Evolutionary conservation across 2,888 invertebrate species (phyloP).

Genomic region (Ormyrus nitidulus): DNA sequence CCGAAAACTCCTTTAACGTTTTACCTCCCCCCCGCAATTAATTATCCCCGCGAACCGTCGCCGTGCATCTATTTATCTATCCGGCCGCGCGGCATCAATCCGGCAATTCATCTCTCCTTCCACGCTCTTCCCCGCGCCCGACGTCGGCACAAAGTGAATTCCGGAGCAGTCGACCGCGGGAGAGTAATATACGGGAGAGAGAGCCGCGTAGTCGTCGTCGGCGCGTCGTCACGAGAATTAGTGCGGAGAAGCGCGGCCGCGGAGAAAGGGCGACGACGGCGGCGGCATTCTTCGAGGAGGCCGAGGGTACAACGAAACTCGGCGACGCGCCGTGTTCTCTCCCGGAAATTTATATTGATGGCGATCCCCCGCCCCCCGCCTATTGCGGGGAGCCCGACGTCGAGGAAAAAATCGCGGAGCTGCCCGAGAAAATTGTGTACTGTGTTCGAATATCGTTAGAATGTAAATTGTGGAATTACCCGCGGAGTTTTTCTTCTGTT

Average conservation of each 20-base stretch:
- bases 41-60: background rate
- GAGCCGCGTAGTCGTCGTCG: background rate
- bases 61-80: conserved; percentile 26
- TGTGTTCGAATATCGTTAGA: no score
- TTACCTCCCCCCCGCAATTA: no score
- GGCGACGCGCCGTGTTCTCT: no score
- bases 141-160: conserved; percentile 51
- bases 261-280: background rate
- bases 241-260: background rate
- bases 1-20: no score
- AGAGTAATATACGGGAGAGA: conserved; percentile 34
- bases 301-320: no score
- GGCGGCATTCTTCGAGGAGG: conserved; percentile 3
- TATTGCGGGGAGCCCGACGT: no score
- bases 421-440: no score
- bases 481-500: no score
- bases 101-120: conserved; percentile 30
- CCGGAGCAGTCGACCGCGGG: conserved; percentile 49
- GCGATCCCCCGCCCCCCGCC: no score
- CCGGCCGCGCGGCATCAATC: conserved; percentile 24
- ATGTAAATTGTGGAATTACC: no score
- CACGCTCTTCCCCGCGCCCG: background rate
- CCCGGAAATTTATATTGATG: no score
- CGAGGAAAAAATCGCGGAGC: no score
- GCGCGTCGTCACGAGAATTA: conserved; percentile 44